Base-by-base conservation (phyloP, 1,140 invertebrate species). In the Theocolax elegans region DNA sequence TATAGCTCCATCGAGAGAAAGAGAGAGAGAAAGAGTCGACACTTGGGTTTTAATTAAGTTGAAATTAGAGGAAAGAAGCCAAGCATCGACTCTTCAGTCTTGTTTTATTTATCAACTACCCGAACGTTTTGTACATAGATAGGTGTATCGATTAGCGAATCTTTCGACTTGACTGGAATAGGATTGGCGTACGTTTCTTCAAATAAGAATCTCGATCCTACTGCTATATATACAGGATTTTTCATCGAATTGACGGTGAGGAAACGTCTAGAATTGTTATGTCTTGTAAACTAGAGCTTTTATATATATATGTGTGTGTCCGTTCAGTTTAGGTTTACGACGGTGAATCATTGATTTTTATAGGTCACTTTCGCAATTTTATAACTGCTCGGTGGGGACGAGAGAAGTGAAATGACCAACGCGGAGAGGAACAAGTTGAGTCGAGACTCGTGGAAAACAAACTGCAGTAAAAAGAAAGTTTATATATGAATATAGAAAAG, bases 11-110 rank as follows among this genome's bases (percentile, higher is more conserved):
- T 6, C 46, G 48, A 44, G 42, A 44, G 42, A 17, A n/a, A 48
- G 46, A 49, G 35, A 53, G 35, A 27, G 48, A 53, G 62, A 65
- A 48, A 51, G 31, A 51, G 46, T 65, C 21, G 48, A 65, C 46
- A 46, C 64, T 56, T 19, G 38, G 51, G 15, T 66, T 66, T 66
- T 66, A 66, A 66, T 66, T 66, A 46, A 66, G 64, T 66, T 56
- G 64, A 65, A 65, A 53, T 65, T 65, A 65, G 48, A 65, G 21
- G 25, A 7, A 58, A 23, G 27, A 17, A 54, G 29, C 15, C 23
- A 25, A n/a, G 35, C 6, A 13, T 13, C 6, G 35, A 38, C 42
- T n/a, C n/a, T n/a, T 13, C 27, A 54, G 27, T 56, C 35, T 56
- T 56, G 35, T 38, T 56, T 35, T 48, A 21, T 23, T 7, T 40